phyloP scores from a whole-genome alignment of 2,888 invertebrate genomes.

The Rotaria macrura region DNA sequence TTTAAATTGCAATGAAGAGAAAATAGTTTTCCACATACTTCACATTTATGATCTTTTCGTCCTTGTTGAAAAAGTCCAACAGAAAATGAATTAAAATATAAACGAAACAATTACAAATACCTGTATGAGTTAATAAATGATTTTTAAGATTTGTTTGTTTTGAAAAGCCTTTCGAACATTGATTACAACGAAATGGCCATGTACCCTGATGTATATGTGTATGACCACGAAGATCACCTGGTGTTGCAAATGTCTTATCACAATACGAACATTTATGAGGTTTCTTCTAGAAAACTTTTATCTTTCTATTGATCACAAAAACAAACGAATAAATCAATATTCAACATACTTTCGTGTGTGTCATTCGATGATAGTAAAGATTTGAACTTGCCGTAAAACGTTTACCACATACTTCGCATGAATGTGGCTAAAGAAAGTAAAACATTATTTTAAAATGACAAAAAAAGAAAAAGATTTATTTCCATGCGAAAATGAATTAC shows the following conservation, averaged over 20 bases:
- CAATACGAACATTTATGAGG: conserved; percentile 88
- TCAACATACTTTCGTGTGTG: conserved; percentile 73
- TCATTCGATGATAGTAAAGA: conserved; percentile 92
- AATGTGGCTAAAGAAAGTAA: conserved; percentile 59
- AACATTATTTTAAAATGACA: not conserved
- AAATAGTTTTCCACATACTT: conserved; percentile 82
- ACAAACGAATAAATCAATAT: not conserved
- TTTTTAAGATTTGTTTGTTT: conserved; percentile 33
- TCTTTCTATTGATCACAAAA: not conserved
- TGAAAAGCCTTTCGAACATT: conserved; percentile 79
- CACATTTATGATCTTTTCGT: conserved; percentile 71
- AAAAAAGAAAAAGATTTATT: not conserved
- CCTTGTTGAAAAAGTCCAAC: not conserved
- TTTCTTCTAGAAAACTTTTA: conserved; percentile 56
- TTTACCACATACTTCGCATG: conserved; percentile 82
- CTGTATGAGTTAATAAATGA: conserved; percentile 56
- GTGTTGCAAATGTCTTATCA: conserved; percentile 87
- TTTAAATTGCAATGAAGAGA: conserved; percentile 88
- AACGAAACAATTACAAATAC: conserved; percentile 54
- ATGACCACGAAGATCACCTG: conserved; percentile 84
- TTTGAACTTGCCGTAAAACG: conserved; percentile 89
- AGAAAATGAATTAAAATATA: rapidly evolving
- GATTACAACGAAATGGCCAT: conserved; percentile 89
- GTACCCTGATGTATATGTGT: conserved; percentile 92
- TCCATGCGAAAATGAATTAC: not conserved